Evolutionary conservation across 1,140 invertebrate species (phyloP), one percentile per base, ranked within the genome.

Genomic region (Ruditapes philippinarum): DNA sequence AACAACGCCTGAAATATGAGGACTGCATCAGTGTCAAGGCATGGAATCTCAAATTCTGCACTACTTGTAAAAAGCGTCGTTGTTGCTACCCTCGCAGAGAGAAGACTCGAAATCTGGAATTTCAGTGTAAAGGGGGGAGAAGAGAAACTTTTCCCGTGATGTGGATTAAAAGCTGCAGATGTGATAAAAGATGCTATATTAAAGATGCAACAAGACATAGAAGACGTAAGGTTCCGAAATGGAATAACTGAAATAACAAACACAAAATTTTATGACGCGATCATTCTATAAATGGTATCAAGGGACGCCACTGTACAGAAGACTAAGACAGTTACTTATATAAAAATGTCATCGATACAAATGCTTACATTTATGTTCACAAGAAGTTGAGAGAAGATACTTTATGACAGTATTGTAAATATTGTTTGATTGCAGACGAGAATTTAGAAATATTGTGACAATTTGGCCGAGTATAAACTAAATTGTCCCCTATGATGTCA

Each of bases 1-100:
- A 96, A 17, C 95, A 97, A 0, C 95, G 96, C 54, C 95, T 97
- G 14, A 95, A 96, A 0, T 96, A 97, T 84, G 97, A 97, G 28
- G 96, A 97, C 51, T 97, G 97, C 94, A 93, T 96, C 1, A 97
- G 97, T 92, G 96, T 96, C 62, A 96, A 97, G 85, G 95, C 96
- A 9, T 97, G 96, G 95, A 96, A 96, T 36, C 97, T 97, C 0
- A 97, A 97, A 92, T 96, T 96, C 89, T 97, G 97, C 91, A 97
- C 97, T 33, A 95, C 94, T 65, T 97, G 97, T 93, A 93, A 95
- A 12, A 89, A 92, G n/a, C 95, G 95, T 19, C 95, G 96, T 78
- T 97, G 96, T 90, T 97, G 97, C 94, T 94, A 95, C 78, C 97
- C 97, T 11, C 95, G 96, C 73, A 94, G 96, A 19, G 96, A 96